These are phyloP conservation scores for Lasioglossum albipes DNA, from an alignment of 1,140 invertebrate genomes.

Conservation along the genomic window DNA sequence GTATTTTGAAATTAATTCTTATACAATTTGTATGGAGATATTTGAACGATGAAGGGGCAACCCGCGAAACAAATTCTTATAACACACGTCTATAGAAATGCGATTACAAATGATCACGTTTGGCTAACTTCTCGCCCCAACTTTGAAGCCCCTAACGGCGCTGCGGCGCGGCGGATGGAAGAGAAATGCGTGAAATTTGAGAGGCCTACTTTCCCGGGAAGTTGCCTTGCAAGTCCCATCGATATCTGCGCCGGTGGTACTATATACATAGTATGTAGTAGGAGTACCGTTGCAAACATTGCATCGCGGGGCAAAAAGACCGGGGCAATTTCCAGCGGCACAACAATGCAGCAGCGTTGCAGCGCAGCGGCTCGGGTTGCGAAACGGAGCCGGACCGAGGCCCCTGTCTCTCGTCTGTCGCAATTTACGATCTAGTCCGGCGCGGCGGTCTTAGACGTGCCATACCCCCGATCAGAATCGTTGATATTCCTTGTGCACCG, in stretches of 20 bases:
- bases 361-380: conserved; percentile 25
- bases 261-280: not conserved
- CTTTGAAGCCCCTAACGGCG: no score
- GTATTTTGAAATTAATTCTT: no score
- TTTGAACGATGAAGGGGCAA: no score
- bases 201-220: no score
- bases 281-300: conserved; percentile 56
- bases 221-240: no score
- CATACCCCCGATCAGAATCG: conserved; percentile 22
- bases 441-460: conserved; percentile 41
- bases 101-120: no score
- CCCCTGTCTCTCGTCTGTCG: conserved; percentile 54
- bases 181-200: no score
- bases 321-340: conserved; percentile 54
- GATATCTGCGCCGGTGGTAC: conserved; percentile 28
- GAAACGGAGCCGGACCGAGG: conserved; percentile 37
- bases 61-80: no score
- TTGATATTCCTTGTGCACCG: not conserved
- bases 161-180: no score
- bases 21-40: no score
- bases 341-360: conserved; percentile 60
- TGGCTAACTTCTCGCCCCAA: no score
- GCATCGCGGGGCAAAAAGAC: conserved; percentile 51
- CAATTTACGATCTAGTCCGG: conserved; percentile 54
- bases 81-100: no score